Conservation (phyloP, 2,888 invertebrate species). For the Lepidocyrtinus sp. region DNA sequence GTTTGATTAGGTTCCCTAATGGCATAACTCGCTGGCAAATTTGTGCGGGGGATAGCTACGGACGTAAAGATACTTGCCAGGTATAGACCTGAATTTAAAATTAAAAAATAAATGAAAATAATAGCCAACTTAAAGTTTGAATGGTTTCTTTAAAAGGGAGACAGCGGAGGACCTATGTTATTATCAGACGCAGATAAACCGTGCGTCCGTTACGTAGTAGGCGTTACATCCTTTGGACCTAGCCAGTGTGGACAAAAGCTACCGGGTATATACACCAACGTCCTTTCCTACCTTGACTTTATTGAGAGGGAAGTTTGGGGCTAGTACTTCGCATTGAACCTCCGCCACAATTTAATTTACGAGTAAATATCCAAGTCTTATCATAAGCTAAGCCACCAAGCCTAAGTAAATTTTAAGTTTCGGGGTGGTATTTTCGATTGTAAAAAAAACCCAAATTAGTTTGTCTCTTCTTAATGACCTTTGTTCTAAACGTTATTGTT, state of each 20-base stretch:
- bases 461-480: no score
- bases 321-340: neutral
- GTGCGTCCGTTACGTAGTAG: conserved; percentile 50
- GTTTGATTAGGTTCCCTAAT: conserved; percentile 52
- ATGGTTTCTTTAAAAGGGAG: conserved; percentile 41
- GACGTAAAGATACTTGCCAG: conserved; percentile 60
- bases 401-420: no score
- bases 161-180: conserved; percentile 53
- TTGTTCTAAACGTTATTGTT: no score
- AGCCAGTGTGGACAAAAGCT: conserved; percentile 54
- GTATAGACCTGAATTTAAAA: conserved; percentile 37
- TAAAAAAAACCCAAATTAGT: no score
- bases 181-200: conserved; percentile 36
- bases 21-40: conserved; percentile 64
- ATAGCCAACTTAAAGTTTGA: neutral
- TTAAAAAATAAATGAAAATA: neutral
- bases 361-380: no score
- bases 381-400: no score
- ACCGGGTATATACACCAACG: conserved; percentile 65
- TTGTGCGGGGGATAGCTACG: conserved; percentile 59
- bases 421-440: no score
- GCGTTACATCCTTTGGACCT: conserved; percentile 61
- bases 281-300: conserved; percentile 64
- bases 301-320: conserved; percentile 64
- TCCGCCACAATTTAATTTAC: no score